Evolutionary conservation across 92 coral and sea anemone species (phyloP), one percentile per base, ranked within the genome.

Genomic region (Zoanthus sansibaricus): DNA sequence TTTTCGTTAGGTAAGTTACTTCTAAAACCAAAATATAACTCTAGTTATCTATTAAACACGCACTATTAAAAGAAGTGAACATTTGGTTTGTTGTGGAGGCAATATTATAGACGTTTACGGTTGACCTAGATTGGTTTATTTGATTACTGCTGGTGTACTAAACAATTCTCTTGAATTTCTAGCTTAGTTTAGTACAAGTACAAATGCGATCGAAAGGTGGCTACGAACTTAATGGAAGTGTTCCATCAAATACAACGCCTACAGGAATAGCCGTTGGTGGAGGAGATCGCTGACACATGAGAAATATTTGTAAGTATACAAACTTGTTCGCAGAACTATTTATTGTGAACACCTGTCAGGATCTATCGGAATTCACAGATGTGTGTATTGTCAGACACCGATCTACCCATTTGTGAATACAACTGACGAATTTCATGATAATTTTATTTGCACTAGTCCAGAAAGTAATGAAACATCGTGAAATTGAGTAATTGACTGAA

Each of bases 161-260:
- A 42, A 62, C 69, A n/a, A 62, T 62, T 72, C 30, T 76, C 15
- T 61, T 76, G 15, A 62, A 5, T 69, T 82, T 76, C 54, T 25
- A 95, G 98, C 94, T 95, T 25, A 92, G 96, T 33, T 82, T 91
- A 58, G 91, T 95, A 59, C 98, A 95, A 85, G 89, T 85, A 12
- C 98, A 95, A 89, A 95, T 95, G 98, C 94, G 91, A 72, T 95
- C 98, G 3, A 95, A 95, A 89, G 98, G 98, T 20, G 98, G 98
- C 0, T 95, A 95, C 45, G 82, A 86, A 37, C 89, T 85, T 6
- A 82, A 80, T 80, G 85, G 88, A 9, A 89, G 92, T 10, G 86
- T 85, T 8, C 90, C 94, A 9, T 68, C 88, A 2, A 54, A 56
- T 30, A 87, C 83, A 21, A 94, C 97, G 37, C 97, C 97, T 6